A percentile compares a stretch with the other conserved stretches of the same genome.
phyloP scores from a whole-genome alignment of 92 coral and sea anemone species.

The Palythoa grandiflora region DNA sequence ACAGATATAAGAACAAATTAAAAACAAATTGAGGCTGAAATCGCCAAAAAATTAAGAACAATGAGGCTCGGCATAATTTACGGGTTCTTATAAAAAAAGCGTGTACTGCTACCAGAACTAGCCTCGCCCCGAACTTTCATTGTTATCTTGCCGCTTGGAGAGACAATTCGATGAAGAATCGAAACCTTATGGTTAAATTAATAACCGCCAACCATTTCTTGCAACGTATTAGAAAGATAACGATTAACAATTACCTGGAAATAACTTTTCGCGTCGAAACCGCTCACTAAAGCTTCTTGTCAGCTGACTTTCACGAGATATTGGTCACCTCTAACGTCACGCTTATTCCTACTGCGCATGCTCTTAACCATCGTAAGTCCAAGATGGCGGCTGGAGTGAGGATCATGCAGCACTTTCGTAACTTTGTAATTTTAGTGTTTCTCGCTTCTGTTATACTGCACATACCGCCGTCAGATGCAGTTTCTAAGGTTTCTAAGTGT shows the following conservation, averaged over 20 bases:
- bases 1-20: too few species aligned
- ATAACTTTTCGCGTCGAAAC: not conserved
- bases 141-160: not conserved
- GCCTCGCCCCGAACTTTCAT: not conserved
- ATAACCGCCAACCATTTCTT: not conserved
- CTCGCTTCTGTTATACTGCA: not conserved
- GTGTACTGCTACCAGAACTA: too few species aligned
- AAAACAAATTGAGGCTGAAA: too few species aligned
- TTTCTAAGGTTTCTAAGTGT: conserved; percentile 67
- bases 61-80: too few species aligned
- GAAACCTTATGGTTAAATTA: not conserved
- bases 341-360: conserved; percentile 57
- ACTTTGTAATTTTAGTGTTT: conserved; percentile 19
- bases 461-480: conserved; percentile 34
- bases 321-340: conserved; percentile 42
- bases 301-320: conserved; percentile 69
- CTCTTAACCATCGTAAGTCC: conserved; percentile 46
- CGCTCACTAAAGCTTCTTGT: not conserved
- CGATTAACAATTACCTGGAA: conserved; percentile 3
- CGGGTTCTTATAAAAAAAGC: too few species aligned
- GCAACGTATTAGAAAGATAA: not conserved
- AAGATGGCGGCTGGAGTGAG: conserved; percentile 83
- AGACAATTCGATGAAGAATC: not conserved
- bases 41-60: too few species aligned
- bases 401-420: conserved; percentile 30